Base-by-base conservation (phyloP, 2,888 invertebrate species). In the Rhingia campestris region DNA sequence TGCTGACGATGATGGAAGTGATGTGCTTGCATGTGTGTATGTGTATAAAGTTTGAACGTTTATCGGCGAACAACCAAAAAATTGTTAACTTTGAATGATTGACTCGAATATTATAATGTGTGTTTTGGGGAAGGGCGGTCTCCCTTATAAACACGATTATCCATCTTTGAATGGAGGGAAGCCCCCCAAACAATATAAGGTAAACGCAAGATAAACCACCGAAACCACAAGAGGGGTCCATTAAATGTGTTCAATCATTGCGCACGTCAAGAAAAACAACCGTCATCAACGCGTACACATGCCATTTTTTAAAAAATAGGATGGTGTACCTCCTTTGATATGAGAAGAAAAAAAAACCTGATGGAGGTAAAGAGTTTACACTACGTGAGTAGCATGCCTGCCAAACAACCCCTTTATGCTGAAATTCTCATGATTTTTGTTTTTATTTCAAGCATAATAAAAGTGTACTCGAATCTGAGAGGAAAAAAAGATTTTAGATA, bases 211-310 rank as follows among this genome's bases (percentile, higher is more conserved):
- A 77, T 82, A 79, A 79, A 73, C 82, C 82, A 63, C 67, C 35
- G 43, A 76, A 67, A 67, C 9, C 41, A 53, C 53, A 73, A 77
- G 75, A 79, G 73, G 73, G 79, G 54, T 76, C 73, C 79, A 79
- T 74, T 77, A 82, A 82, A 82, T 82, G 53, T 79, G 82, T 79
- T 82, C 77, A 82, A 82, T 82, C 82, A 79, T 82, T 82, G 82
- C 70, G 73, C 30, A 63, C 72, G 77, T 82, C 72, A 77, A 61
- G 72, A 63, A 77, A 82, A 77, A 63, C 72, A 77, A 70, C 81
- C 81, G 67, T 82, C 81, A 73, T 73, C 77, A 82, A 63, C 63
- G 72, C 73, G 81, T 72, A 72, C 66, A 81, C 54, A 22, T 33
- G 61, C 22, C 7, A 30, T 49, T 49, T 41, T 41, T 6, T 7